Evolutionary conservation across 23 tunicate genomes (phyloP).

Genomic region (Corella eumyota): DNA sequence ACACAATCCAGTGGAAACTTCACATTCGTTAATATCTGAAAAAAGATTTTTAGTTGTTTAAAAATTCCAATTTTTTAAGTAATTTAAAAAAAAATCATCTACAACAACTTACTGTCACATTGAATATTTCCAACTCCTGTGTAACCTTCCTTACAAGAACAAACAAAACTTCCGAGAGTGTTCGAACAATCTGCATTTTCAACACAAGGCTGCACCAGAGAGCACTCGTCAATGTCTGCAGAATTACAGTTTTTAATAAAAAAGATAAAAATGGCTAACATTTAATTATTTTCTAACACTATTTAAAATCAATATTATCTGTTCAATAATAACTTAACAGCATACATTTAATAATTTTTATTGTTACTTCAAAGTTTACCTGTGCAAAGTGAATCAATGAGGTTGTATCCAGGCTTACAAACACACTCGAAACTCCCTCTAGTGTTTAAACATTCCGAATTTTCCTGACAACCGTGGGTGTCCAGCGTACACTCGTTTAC

Average conservation of each 20-base stretch:
- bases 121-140: constrained; percentile 13
- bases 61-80: no score
- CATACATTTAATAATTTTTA: no score
- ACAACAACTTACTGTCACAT: constrained; percentile 3
- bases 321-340: no score
- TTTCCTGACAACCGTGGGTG: constrained; percentile 8
- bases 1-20: not conserved
- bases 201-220: constrained; percentile 16
- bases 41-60: no score
- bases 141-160: constrained; percentile 15
- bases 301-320: no score
- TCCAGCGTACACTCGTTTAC: constrained; percentile 4
- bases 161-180: constrained; percentile 6
- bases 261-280: no score
- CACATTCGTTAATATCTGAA: constrained; percentile 15
- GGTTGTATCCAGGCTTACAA: constrained; percentile 21
- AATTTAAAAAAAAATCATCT: no score
- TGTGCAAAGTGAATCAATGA: no score
- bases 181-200: constrained; percentile 14
- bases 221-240: constrained; percentile 37
- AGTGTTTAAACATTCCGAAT: constrained; percentile 21
- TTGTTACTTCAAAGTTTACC: no score
- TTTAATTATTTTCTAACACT: no score
- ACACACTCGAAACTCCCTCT: constrained; percentile 18
- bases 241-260: no score